Percentiles rank a stretch among this genome's conserved stretches.
Evolutionary conservation across 2,888 invertebrate species (phyloP).

Genomic region (Dusona sp.): DNA sequence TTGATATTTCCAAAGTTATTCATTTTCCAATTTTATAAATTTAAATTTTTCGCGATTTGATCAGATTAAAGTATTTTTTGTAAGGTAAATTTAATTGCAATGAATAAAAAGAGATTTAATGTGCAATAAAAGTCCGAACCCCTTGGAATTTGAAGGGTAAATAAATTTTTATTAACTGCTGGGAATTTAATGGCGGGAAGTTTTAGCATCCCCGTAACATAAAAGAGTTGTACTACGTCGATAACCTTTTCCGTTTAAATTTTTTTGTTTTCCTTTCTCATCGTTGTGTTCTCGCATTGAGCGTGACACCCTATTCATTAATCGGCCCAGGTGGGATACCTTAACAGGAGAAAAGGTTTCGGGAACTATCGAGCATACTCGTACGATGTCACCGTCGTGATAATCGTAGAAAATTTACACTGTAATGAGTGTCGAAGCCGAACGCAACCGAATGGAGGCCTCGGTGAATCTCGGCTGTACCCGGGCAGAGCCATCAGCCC

Average conservation of each 20-base stretch:
- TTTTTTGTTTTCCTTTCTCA: background rate
- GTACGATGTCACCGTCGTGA: conserved; percentile 36
- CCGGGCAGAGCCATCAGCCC: conserved; percentile 52
- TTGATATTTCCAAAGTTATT: background rate
- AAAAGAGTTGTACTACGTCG: background rate
- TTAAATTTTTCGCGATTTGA: background rate
- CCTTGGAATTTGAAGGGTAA: background rate
- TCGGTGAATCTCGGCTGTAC: conserved; percentile 37
- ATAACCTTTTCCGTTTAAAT: background rate
- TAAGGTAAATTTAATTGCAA: background rate
- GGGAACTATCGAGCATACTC: conserved; percentile 9
- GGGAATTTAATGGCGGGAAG: conserved; percentile 6
- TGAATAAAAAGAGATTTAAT: background rate
- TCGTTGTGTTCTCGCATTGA: background rate
- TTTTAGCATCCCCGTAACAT: background rate
- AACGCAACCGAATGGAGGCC: conserved; percentile 18
- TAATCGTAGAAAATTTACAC: conserved; percentile 23
- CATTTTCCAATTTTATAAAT: background rate
- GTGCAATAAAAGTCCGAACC: background rate
- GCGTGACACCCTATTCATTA: background rate
- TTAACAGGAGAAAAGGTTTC: background rate
- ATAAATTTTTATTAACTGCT: background rate
- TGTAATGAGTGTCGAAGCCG: conserved; percentile 17
- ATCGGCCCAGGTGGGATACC: background rate
- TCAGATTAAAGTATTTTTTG: background rate